phyloP scores from a whole-genome alignment of 92 coral and sea anemone species.

The Virgularia gustaviana region DNA sequence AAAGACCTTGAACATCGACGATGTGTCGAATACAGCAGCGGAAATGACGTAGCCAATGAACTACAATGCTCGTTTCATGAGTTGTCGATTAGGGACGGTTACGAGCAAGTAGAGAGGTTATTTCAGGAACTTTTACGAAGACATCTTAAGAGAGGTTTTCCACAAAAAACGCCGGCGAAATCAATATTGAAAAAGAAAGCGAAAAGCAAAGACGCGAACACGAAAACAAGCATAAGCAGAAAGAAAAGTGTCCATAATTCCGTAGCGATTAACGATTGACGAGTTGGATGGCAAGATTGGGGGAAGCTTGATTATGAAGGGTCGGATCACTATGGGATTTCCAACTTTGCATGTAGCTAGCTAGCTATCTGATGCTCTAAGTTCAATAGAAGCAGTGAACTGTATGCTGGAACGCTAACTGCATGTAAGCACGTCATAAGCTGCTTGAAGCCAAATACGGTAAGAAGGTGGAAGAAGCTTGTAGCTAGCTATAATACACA shows the following conservation, averaged over 20 bases:
- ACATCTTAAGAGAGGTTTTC: slow-evolving; percentile 41
- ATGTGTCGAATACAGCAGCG: slow-evolving; percentile 71
- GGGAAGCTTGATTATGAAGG: no score
- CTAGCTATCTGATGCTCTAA: no score
- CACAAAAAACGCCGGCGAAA: slow-evolving; percentile 15
- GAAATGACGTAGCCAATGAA: slow-evolving; percentile 73
- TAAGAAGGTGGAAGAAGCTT: no score
- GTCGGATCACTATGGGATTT: no score
- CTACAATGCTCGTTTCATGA: slow-evolving; percentile 83
- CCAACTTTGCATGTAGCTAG: no score
- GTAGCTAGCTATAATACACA: no score
- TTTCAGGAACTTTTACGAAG: slow-evolving; percentile 64
- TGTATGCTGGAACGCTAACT: no score
- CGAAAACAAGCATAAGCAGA: slow-evolving; percentile 11
- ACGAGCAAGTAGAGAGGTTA: slow-evolving; percentile 65
- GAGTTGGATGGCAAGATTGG: neutral
- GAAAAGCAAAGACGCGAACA: slow-evolving; percentile 12
- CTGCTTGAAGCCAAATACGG: no score
- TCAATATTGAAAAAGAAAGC: slow-evolving; percentile 30
- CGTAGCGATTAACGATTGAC: slow-evolving; percentile 15
- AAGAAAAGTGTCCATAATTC: slow-evolving; percentile 25
- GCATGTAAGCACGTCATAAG: no score
- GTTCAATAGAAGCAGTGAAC: no score
- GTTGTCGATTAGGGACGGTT: slow-evolving; percentile 79
- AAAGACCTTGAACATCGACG: slow-evolving; percentile 84